phyloP scores from a whole-genome alignment of 2,888 invertebrate genomes.

The Clusia tigrina region DNA sequence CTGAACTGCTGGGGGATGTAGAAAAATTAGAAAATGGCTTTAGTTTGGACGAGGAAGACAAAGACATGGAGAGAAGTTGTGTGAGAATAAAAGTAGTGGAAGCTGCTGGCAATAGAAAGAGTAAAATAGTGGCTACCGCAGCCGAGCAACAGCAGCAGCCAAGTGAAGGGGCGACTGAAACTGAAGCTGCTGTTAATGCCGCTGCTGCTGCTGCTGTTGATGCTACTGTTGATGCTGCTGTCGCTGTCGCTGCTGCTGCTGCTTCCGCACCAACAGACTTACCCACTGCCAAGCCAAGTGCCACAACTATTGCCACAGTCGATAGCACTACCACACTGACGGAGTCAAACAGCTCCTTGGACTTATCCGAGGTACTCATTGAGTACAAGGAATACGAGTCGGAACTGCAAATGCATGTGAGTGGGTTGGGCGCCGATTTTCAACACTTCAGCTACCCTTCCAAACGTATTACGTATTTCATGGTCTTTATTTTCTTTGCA shows the following conservation, averaged over 20 bases:
- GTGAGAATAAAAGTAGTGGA: conserved; percentile 1
- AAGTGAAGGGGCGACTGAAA: not conserved
- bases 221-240: not conserved
- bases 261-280: not conserved
- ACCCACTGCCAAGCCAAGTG: conserved; percentile 4
- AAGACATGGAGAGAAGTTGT: conserved; percentile 14
- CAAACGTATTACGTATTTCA: too few species aligned
- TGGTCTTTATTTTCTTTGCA: conserved; percentile 31
- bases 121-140: not conserved
- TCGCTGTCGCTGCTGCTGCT: not conserved
- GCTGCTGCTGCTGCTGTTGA: not conserved
- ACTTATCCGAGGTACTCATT: conserved; percentile 51
- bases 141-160: not conserved
- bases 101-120: not conserved
- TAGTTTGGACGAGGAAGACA: conserved; percentile 9
- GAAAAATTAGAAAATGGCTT: conserved; percentile 31
- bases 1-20: conserved; percentile 4
- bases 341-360: too few species aligned
- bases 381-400: conserved; percentile 85
- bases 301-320: not conserved
- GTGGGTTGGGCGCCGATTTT: conserved; percentile 33
- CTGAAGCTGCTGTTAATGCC: not conserved
- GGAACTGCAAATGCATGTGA: conserved; percentile 91
- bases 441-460: too few species aligned
- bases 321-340: conserved; percentile 10